Evolutionary conservation across 2,888 invertebrate genomes (phyloP).

Genomic region (Gandaritis pyraliata): DNA sequence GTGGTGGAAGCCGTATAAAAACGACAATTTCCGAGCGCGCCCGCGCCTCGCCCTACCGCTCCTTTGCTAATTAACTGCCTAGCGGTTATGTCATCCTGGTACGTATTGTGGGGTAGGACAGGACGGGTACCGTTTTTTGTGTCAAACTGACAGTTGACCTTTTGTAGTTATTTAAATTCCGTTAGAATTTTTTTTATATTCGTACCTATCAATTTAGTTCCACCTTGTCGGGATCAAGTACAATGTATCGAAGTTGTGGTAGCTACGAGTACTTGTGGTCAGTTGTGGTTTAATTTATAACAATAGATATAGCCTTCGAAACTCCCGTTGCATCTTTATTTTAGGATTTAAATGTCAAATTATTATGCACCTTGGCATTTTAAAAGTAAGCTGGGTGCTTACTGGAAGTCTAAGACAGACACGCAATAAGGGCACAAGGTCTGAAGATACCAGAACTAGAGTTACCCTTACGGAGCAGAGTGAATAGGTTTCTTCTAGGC

Average conservation of each 20-base stretch:
- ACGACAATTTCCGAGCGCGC: slow-evolving; percentile 83
- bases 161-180: slow-evolving; percentile 36
- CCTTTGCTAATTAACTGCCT: slow-evolving; percentile 81
- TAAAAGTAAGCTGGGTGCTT: too few species aligned
- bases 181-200: slow-evolving; percentile 24
- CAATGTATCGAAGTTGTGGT: background rate
- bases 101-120: slow-evolving; percentile 67
- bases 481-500: too few species aligned
- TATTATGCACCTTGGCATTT: too few species aligned
- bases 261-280: too few species aligned
- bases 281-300: too few species aligned
- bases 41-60: slow-evolving; percentile 81
- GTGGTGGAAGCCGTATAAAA: slow-evolving; percentile 81
- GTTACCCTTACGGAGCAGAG: too few species aligned
- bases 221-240: slow-evolving; percentile 19
- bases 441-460: too few species aligned
- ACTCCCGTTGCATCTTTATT: too few species aligned
- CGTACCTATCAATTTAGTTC: slow-evolving; percentile 16
- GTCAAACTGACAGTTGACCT: slow-evolving; percentile 55
- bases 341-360: too few species aligned
- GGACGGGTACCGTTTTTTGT: slow-evolving; percentile 62
- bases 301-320: too few species aligned
- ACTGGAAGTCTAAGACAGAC: too few species aligned
- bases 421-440: too few species aligned
- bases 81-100: slow-evolving; percentile 82